Conservation (phyloP, 2,113 vertebrate species). For the Ophthalmotilapia sp. region DNA sequence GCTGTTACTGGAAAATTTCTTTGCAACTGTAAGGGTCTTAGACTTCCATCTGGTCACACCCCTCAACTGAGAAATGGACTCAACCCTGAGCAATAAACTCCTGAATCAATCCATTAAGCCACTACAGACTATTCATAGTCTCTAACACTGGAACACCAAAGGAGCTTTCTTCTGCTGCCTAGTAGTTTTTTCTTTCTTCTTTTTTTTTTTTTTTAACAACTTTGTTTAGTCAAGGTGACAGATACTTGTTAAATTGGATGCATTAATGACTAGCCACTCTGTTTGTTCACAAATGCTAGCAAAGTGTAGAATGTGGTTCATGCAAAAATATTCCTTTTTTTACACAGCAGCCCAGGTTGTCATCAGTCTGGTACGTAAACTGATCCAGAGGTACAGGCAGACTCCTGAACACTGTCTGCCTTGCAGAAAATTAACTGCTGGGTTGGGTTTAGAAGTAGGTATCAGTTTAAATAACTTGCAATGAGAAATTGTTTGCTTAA, state of each 20-base stretch:
- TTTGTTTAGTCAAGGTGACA: background rate
- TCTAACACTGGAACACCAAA: background rate
- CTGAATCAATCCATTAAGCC: background rate
- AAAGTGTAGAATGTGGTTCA: background rate
- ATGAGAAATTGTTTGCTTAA: background rate
- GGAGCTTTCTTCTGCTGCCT: background rate
- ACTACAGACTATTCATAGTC: background rate
- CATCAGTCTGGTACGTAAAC: background rate
- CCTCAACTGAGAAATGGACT: background rate
- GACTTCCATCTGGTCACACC: background rate
- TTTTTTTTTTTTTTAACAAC: no score
- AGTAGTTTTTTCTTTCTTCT: background rate
- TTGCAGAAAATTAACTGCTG: background rate
- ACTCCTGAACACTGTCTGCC: background rate
- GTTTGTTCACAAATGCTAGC: background rate
- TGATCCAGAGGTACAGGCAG: background rate
- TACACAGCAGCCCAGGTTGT: background rate
- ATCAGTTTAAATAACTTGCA: background rate
- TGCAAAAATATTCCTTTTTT: background rate
- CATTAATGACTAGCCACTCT: background rate
- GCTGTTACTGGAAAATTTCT: background rate
- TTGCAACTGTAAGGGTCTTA: background rate
- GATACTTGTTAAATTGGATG: background rate
- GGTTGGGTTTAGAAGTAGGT: background rate
- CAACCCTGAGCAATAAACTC: background rate